Conservation (phyloP, 2,888 invertebrate genomes). For the Drosophila neoperkinsi region DNA sequence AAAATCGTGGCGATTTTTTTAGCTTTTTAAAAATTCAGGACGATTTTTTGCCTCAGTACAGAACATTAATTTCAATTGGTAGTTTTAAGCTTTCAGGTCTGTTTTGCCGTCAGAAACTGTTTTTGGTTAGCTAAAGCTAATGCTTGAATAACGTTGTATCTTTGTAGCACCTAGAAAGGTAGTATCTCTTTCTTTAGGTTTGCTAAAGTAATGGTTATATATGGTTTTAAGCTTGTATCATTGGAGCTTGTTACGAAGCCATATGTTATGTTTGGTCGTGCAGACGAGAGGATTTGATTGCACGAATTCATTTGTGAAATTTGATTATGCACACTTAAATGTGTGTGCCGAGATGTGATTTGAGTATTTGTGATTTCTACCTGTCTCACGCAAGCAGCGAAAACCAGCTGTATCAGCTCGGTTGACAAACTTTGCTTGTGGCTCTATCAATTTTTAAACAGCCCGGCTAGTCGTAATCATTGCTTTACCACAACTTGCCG, state of each 20-base stretch:
- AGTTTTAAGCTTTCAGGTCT: neutral
- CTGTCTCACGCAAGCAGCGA: conserved; percentile 2
- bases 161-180: neutral
- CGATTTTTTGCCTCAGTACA: too few species aligned
- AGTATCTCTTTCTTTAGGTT: neutral
- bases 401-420: conserved; percentile 4
- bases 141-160: neutral
- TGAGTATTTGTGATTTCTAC: conserved; percentile 15
- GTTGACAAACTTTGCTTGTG: conserved; percentile 55
- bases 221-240: conserved; percentile 24
- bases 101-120: neutral
- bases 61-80: too few species aligned
- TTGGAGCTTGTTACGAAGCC: conserved; percentile 7
- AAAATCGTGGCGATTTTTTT: neutral
- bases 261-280: conserved; percentile 44
- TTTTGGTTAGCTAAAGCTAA: neutral
- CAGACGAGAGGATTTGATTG: conserved; percentile 62
- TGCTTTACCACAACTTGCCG: conserved; percentile 44
- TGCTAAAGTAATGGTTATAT: neutral
- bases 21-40: neutral
- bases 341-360: conserved; percentile 21
- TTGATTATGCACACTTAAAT: conserved; percentile 59
- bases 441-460: conserved; percentile 57
- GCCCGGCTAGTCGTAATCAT: conserved; percentile 40
- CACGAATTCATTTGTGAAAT: conserved; percentile 64